Percentiles rank a stretch among this genome's conserved stretches.
phyloP scores from a whole-genome alignment of 2,113 vertebrate species.

The Hemiscyllium ocellatum region DNA sequence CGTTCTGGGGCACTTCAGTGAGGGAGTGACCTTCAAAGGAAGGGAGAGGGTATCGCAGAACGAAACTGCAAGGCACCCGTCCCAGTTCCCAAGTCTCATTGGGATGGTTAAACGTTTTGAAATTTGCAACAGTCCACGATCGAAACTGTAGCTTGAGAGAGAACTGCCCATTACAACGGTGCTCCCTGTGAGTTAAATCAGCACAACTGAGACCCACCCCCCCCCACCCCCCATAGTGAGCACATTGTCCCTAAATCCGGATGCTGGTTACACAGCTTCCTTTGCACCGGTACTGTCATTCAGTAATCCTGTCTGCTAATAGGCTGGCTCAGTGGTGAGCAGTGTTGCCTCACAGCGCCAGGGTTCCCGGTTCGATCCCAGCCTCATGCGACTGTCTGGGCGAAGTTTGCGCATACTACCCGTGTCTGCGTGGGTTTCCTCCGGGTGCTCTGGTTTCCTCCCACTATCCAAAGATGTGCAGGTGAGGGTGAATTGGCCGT shows the following conservation, averaged over 20 bases:
- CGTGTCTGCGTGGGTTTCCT: no score
- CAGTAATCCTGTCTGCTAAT: not conserved
- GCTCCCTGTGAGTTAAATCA: not conserved
- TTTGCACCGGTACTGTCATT: not conserved
- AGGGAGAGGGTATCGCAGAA: not conserved
- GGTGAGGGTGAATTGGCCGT: no score
- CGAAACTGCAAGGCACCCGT: not conserved
- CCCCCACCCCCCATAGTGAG: no score
- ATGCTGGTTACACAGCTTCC: no score
- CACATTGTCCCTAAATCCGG: not conserved
- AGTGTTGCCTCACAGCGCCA: no score
- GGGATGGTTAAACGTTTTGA: not conserved
- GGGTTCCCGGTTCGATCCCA: no score
- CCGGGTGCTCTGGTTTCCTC: no score
- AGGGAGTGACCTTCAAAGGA: not conserved
- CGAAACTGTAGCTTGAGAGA: not conserved
- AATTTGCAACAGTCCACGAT: not conserved
- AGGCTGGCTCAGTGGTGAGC: no score
- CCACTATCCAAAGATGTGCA: no score
- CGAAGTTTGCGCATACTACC: no score
- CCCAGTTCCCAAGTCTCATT: not conserved
- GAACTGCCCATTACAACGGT: not conserved
- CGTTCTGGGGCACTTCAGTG: not conserved
- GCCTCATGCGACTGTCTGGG: no score
- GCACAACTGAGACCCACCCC: no score